These are phyloP conservation scores for Ophiodon elongatus DNA, from an alignment of 2,113 vertebrate genomes.

Conservation along the genomic window DNA sequence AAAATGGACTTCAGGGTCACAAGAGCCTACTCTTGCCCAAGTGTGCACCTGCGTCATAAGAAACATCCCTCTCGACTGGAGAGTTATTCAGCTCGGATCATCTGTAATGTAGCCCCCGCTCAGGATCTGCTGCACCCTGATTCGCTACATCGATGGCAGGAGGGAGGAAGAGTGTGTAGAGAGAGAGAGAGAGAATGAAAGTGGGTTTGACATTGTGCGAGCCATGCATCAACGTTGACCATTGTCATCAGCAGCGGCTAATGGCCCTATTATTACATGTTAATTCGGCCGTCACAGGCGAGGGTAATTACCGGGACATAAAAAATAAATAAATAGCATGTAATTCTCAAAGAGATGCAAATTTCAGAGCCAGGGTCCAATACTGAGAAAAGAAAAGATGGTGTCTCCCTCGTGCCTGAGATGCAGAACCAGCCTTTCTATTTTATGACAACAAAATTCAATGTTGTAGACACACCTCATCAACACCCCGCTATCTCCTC, in stretches of 20 bases:
- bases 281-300: slow-evolving; percentile 4
- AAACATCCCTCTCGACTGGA: slow-evolving; percentile 22
- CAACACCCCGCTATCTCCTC: slow-evolving; percentile 60
- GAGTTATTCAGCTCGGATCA: slow-evolving; percentile 21
- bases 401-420: background rate
- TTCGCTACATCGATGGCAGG: background rate
- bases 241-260: slow-evolving; percentile 39
- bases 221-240: slow-evolving; percentile 13
- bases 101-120: background rate
- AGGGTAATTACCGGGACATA: background rate
- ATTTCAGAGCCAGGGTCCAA: background rate
- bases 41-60: slow-evolving; percentile 30
- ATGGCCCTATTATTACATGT: slow-evolving; percentile 50
- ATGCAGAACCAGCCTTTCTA: slow-evolving; percentile 25
- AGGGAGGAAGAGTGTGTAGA: background rate
- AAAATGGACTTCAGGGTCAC: background rate
- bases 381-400: background rate
- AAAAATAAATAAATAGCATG: background rate
- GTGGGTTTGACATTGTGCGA: slow-evolving; percentile 4
- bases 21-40: slow-evolving; percentile 1
- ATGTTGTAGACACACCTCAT: slow-evolving; percentile 60
- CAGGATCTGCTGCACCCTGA: background rate
- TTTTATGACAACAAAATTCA: slow-evolving; percentile 56
- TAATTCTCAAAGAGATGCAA: background rate
- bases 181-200: background rate